Conservation (phyloP, 2,113 vertebrate genomes). For the Sialia sialis region DNA sequence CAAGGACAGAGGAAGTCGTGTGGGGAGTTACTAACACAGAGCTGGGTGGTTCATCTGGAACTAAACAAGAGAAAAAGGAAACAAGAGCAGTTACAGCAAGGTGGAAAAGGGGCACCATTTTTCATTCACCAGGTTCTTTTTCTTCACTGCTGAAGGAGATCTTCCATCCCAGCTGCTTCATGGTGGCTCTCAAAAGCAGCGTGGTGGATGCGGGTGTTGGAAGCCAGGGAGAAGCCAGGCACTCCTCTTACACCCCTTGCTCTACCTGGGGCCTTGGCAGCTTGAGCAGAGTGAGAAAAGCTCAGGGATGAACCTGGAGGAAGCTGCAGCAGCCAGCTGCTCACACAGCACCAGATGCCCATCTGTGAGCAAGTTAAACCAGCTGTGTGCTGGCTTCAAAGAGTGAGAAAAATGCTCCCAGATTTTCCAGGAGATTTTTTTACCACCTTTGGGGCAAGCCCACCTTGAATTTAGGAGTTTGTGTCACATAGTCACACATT, state of each 20-base stretch:
- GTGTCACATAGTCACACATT: neutral
- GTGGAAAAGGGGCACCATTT: neutral
- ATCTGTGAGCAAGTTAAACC: neutral
- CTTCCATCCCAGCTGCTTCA: accelerated
- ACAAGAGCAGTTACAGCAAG: neutral
- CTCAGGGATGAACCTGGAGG: neutral
- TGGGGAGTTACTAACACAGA: constrained; percentile 85
- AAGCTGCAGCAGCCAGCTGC: neutral
- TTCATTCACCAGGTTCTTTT: neutral
- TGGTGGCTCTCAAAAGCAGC: neutral
- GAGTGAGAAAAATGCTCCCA: neutral
- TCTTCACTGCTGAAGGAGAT: neutral
- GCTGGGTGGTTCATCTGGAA: constrained; percentile 88
- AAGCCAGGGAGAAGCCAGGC: neutral
- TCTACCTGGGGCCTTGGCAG: neutral
- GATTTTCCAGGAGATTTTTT: neutral
- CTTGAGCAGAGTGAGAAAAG: neutral
- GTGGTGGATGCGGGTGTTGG: accelerated
- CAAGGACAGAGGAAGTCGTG: constrained; percentile 91
- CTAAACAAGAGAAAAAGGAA: constrained; percentile 64
- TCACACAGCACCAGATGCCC: neutral
- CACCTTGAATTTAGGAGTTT: neutral
- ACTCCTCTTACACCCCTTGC: neutral
- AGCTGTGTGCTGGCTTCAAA: accelerated
- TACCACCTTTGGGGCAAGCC: neutral